Evolutionary conservation across 1,140 invertebrate species (phyloP).

Genomic region (Zaprionus ghesquierei): DNA sequence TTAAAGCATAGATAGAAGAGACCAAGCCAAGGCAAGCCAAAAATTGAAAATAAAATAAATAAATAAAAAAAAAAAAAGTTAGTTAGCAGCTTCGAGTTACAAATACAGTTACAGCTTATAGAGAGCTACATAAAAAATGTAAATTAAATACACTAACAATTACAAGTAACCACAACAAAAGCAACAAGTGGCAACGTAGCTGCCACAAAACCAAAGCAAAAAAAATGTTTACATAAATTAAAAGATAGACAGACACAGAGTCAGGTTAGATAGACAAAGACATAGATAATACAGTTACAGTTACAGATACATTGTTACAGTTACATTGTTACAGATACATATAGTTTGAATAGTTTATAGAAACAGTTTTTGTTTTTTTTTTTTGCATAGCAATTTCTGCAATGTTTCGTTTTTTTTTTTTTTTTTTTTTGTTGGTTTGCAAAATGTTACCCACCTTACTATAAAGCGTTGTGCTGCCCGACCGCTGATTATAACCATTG

Average conservation of each 20-base stretch:
- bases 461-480: slow-evolving; percentile 92
- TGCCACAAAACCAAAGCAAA: not conserved
- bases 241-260: slow-evolving; percentile 10
- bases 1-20: not conserved
- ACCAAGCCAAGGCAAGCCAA: not conserved
- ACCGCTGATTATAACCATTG: slow-evolving; percentile 90
- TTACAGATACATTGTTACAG: slow-evolving; percentile 1
- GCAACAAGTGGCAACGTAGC: slow-evolving; percentile 38
- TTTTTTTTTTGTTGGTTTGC: slow-evolving; percentile 57
- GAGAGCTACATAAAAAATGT: not conserved
- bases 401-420: slow-evolving; percentile 54
- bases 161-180: slow-evolving; percentile 19
- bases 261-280: not conserved
- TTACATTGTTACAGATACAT: slow-evolving; percentile 4
- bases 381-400: slow-evolving; percentile 41
- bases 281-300: slow-evolving; percentile 7
- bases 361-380: slow-evolving; percentile 44
- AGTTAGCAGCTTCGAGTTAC: not conserved
- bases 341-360: slow-evolving; percentile 27
- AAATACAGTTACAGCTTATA: not conserved
- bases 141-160: not conserved
- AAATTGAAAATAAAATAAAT: not conserved
- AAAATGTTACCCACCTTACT: slow-evolving; percentile 90
- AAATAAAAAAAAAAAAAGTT: no score
- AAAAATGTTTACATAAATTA: not conserved